Conservation (phyloP, 2,888 invertebrate genomes). For the Leptopilina syphax region DNA sequence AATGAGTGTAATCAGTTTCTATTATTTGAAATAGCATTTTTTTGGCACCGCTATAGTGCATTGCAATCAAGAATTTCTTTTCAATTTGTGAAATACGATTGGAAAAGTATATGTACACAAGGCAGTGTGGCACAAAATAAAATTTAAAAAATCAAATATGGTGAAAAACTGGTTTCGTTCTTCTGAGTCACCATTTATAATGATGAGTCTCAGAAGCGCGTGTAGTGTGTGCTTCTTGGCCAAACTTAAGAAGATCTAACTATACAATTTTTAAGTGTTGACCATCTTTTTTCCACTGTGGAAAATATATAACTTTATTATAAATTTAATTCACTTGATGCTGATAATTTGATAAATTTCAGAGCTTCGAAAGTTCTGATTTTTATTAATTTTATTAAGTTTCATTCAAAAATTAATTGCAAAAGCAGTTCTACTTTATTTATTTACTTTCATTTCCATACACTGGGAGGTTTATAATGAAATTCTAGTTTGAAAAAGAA, state of each 20-base stretch:
- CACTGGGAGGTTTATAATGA: too few species aligned
- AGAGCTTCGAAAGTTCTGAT: too few species aligned
- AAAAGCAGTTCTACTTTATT: too few species aligned
- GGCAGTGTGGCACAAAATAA: slow-evolving; percentile 60
- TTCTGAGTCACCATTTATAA: slow-evolving; percentile 74
- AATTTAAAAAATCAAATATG: slow-evolving; percentile 55
- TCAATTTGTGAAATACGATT: slow-evolving; percentile 50
- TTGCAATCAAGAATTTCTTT: slow-evolving; percentile 42
- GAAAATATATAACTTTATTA: background rate
- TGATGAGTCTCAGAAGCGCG: slow-evolving; percentile 66
- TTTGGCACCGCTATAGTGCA: too few species aligned
- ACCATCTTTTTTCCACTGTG: slow-evolving; percentile 62
- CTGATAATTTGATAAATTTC: too few species aligned
- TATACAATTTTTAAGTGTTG: slow-evolving; percentile 49
- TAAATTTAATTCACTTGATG: too few species aligned
- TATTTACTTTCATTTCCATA: too few species aligned
- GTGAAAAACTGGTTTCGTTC: slow-evolving; percentile 72
- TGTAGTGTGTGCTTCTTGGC: slow-evolving; percentile 55
- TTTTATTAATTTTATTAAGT: too few species aligned
- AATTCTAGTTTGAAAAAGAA: slow-evolving; percentile 12
- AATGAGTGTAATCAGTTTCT: too few species aligned
- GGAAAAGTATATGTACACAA: slow-evolving; percentile 60
- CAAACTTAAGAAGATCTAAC: slow-evolving; percentile 57
- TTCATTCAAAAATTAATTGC: too few species aligned
- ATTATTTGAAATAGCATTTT: background rate